Evolutionary conservation across 2,113 vertebrate species (phyloP).

Genomic region (Hirundichthys speculiger): DNA sequence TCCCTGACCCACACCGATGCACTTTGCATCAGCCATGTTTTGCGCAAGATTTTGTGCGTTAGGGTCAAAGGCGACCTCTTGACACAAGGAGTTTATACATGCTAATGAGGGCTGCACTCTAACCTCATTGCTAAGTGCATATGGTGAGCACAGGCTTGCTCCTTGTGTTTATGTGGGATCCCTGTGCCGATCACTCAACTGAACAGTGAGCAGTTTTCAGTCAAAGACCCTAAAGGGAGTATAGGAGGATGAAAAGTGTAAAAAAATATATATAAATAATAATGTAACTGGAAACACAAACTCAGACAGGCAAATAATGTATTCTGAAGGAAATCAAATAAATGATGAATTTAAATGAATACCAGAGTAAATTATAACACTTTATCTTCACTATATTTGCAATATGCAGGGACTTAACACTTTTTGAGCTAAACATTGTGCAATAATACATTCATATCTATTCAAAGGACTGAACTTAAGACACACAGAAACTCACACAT

Average conservation of each 20-base stretch:
- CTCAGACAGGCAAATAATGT: no score
- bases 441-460: no score
- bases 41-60: conserved; percentile 58
- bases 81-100: conserved; percentile 74
- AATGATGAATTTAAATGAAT: no score
- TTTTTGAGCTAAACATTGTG: no score
- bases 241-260: not conserved
- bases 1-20: conserved; percentile 12
- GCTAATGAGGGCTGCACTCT: conserved; percentile 76
- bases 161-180: conserved; percentile 55
- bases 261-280: not conserved
- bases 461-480: no score
- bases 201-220: conserved; percentile 31
- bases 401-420: no score
- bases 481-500: not conserved
- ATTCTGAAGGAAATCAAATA: no score
- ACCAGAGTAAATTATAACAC: no score
- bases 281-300: no score
- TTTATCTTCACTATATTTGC: no score
- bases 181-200: conserved; percentile 48
- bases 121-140: conserved; percentile 68
- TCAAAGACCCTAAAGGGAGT: conserved; percentile 2
- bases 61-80: conserved; percentile 77
- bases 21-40: conserved; percentile 65
- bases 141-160: conserved; percentile 49